A percentile compares a stretch with the other conserved stretches of the same genome.
Evolutionary conservation across 2,888 invertebrate species (phyloP).

Genomic region (Drosophila nr. fundita): DNA sequence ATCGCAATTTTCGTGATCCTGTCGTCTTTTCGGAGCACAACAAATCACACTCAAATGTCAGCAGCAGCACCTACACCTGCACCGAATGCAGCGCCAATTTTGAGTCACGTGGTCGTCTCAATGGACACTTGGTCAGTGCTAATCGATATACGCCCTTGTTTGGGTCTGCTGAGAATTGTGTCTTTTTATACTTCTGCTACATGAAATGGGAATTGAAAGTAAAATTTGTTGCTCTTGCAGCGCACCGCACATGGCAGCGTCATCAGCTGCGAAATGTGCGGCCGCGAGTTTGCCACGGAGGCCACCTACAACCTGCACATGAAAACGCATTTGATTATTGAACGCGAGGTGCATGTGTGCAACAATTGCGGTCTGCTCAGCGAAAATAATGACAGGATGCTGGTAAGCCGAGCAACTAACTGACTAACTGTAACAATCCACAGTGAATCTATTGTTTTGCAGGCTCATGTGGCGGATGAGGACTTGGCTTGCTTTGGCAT

Average conservation of each 20-base stretch:
- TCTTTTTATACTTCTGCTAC: no score
- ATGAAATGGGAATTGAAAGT: not conserved
- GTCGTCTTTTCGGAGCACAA: constrained; percentile 70
- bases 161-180: not conserved
- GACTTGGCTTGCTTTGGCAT: constrained; percentile 46
- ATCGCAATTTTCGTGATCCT: constrained; percentile 71
- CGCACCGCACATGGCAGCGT: constrained; percentile 57
- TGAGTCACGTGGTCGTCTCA: constrained; percentile 67
- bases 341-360: constrained; percentile 71
- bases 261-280: constrained; percentile 76
- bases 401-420: constrained; percentile 47
- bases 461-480: constrained; percentile 36
- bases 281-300: constrained; percentile 71
- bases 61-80: constrained; percentile 57
- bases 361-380: constrained; percentile 76
- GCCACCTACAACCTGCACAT: constrained; percentile 71
- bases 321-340: constrained; percentile 75
- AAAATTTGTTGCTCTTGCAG: constrained; percentile 16
- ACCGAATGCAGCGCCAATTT: constrained; percentile 51
- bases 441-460: not conserved
- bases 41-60: constrained; percentile 59
- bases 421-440: not conserved
- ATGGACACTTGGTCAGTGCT: constrained; percentile 73
- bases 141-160: not conserved
- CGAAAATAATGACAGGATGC: constrained; percentile 50